Base-by-base conservation (phyloP, 2,888 invertebrate species). In the Frankliniella fusca region DNA sequence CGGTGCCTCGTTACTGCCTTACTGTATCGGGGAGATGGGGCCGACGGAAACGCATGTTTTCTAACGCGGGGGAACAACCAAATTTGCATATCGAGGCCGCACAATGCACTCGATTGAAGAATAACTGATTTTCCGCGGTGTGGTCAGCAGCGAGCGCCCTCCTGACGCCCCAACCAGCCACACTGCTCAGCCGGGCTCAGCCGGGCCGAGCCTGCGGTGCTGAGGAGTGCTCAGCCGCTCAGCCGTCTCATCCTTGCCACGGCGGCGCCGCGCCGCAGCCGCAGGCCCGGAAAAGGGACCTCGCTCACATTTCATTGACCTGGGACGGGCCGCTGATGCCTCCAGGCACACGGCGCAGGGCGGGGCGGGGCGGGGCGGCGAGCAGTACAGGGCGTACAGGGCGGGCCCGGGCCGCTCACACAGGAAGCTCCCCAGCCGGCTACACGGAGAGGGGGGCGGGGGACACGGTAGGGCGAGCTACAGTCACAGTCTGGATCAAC, bases 401-500 rank as follows among this genome's bases (percentile, higher is more conserved):
- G 61, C 61, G 61, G 61, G 18, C 38, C 38, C 38, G 38, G 3
- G 5, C 38, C 38, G 61, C 61, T 15, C 18, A 7, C 20, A 11
- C 61, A 61, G 61, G 61, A 61, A 61, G 61, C 61, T 61, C 54
- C 54, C 54, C 54, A 18, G 18, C 61, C 61, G 61, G 61, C 61
- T 8, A n/a, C 20, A n/a, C 61, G 11, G 61, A 18, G 54, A 12
- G 54, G 54, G 54, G 70, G 70, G 70, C 27, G 23, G 70, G 27
- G 70, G 61, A 61, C 61, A 61, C 61, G 61, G 61, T 18, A 61
- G 70, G 70, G 70, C 70, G 15, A 10, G 70, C 70, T 76, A 76
- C 70, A 76, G 70, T 76, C 70, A 27, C 70, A 76, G 70, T 23
- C 70, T 23, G 61, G 61, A 61, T 61, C 61, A 61, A 61, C 61